Evolutionary conservation across 2,888 invertebrate genomes (phyloP).

Genomic region (Temnothorax rugatulus): DNA sequence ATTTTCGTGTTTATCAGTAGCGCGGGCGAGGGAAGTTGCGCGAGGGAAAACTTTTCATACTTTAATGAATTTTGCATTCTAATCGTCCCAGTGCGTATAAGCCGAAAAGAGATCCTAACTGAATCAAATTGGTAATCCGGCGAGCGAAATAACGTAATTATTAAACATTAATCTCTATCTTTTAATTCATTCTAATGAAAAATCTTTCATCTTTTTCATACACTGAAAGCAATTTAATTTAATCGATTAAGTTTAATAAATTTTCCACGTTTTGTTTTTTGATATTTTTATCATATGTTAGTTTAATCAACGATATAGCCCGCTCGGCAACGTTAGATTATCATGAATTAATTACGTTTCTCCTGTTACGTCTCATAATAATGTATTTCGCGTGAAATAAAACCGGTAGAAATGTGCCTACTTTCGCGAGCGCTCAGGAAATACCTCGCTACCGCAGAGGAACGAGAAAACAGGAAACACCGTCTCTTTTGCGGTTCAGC

Average conservation of each 20-base stretch:
- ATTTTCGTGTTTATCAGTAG: neutral
- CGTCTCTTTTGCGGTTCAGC: slow-evolving; percentile 57
- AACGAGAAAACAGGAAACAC: slow-evolving; percentile 69
- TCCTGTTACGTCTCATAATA: neutral
- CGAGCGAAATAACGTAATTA: neutral
- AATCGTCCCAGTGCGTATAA: neutral
- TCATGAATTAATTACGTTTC: neutral
- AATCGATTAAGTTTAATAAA: neutral
- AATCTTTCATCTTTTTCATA: neutral
- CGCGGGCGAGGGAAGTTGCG: neutral
- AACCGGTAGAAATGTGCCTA: slow-evolving; percentile 30
- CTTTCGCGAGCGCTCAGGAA: slow-evolving; percentile 57
- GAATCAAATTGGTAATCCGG: neutral
- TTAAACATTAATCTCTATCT: neutral
- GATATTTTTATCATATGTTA: neutral
- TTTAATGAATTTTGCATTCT: neutral
- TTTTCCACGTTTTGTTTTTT: neutral
- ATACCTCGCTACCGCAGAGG: slow-evolving; percentile 54
- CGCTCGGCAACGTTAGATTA: too few species aligned
- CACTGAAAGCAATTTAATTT: neutral
- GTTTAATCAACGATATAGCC: neutral
- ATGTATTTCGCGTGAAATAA: neutral
- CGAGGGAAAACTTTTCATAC: neutral
- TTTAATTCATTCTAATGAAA: neutral
- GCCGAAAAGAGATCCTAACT: too few species aligned